Evolutionary conservation across 2,888 invertebrate genomes (phyloP).

Genomic region (Diarsia mendica): DNA sequence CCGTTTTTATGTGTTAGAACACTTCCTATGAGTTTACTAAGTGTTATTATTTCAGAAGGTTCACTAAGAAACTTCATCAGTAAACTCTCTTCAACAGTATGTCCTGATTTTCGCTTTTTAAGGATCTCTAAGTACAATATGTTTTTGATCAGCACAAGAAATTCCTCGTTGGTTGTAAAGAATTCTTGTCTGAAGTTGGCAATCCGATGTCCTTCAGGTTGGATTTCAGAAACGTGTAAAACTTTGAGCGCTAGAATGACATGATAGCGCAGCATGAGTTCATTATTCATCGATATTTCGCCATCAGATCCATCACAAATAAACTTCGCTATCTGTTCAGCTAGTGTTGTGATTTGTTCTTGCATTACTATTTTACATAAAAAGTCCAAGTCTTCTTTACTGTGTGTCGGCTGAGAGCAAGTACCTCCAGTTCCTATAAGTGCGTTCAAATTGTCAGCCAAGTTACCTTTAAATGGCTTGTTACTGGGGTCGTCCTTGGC

Average conservation of each 20-base stretch:
- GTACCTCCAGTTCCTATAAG: conserved; percentile 50
- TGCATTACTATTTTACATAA: conserved; percentile 42
- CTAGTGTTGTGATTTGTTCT: conserved; percentile 45
- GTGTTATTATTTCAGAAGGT: conserved; percentile 4
- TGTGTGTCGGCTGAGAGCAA: conserved; percentile 24
- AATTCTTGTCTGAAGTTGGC: conserved; percentile 49
- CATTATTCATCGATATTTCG: conserved; percentile 45
- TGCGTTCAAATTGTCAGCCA: conserved; percentile 25
- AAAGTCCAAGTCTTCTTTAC: conserved; percentile 31
- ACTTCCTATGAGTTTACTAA: conserved; percentile 33
- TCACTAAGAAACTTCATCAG: conserved; percentile 16
- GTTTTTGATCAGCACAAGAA: conserved; percentile 38
- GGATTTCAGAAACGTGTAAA: conserved; percentile 45
- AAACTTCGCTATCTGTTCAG: conserved; percentile 33
- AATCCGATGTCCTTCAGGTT: conserved; percentile 35
- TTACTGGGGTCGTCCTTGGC: conserved; percentile 38
- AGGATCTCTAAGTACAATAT: conserved; percentile 37
- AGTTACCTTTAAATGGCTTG: background rate
- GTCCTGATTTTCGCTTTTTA: conserved; percentile 10
- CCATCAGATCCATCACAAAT: conserved; percentile 19
- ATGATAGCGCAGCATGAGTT: conserved; percentile 51
- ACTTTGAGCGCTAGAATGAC: conserved; percentile 43
- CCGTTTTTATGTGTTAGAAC: conserved; percentile 25
- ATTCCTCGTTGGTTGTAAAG: conserved; percentile 40
- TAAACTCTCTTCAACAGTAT: background rate